A percentile compares a stretch with the other conserved stretches of the same genome.
phyloP scores from a whole-genome alignment of 2,113 vertebrate genomes.

The Zosterops japonicus region DNA sequence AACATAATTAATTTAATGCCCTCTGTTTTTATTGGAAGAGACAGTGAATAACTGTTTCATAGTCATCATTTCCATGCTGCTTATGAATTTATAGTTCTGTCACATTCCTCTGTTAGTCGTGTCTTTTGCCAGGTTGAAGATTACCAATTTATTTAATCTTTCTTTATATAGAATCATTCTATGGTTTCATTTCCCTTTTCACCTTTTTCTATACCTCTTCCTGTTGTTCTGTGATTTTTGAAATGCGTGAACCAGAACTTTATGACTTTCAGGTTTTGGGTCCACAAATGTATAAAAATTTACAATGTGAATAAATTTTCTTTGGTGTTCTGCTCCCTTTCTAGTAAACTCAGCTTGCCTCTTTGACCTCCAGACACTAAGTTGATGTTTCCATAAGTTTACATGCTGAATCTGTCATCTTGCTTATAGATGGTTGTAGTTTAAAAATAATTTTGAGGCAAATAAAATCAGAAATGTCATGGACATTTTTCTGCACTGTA shows the following conservation, averaged over 20 bases:
- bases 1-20: background rate
- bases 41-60: background rate
- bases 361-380: background rate
- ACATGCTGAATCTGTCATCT: background rate
- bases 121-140: background rate
- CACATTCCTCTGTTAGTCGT: background rate
- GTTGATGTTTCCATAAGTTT: background rate
- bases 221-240: background rate
- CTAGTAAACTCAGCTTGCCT: background rate
- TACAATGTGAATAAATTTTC: background rate
- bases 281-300: background rate
- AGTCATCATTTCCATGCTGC: background rate
- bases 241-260: background rate
- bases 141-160: background rate
- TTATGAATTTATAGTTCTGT: background rate
- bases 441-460: background rate
- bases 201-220: background rate
- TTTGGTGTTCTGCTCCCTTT: background rate
- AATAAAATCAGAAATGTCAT: background rate
- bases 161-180: background rate
- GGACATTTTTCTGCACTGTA: background rate
- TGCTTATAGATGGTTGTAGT: background rate
- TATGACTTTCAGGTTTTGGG: background rate
- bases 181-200: background rate
- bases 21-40: conserved; percentile 4